Percentiles rank a stretch among this genome's conserved stretches.
phyloP scores from a whole-genome alignment of 2,113 vertebrate genomes.

The Mustela lutreola region DNA sequence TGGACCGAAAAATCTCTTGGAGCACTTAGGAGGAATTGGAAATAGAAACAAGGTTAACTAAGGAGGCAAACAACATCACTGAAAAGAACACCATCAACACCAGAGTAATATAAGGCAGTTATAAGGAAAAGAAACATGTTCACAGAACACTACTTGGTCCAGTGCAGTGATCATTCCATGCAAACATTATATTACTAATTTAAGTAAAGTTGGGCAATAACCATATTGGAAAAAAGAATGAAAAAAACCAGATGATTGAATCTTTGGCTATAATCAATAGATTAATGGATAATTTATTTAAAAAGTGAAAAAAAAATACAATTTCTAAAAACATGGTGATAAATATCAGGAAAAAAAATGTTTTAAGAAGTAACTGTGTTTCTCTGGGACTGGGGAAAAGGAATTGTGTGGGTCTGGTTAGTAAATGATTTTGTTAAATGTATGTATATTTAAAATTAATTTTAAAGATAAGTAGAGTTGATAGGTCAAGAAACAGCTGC shows the following conservation, averaged over 20 bases:
- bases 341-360: neutral
- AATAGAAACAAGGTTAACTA: neutral
- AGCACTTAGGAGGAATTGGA: neutral
- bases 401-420: neutral
- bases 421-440: neutral
- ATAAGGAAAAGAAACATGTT: neutral
- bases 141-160: neutral
- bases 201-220: neutral
- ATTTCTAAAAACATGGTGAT: conserved; percentile 18
- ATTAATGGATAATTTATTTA: neutral
- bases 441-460: neutral
- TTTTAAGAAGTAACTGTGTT: neutral
- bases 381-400: neutral
- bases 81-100: neutral
- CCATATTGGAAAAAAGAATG: neutral
- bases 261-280: neutral
- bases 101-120: neutral
- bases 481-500: neutral
- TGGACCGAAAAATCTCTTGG: neutral
- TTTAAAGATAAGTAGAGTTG: neutral
- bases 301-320: neutral
- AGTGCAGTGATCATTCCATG: neutral
- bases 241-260: neutral
- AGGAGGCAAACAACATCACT: neutral
- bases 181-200: neutral